Percentiles rank a stretch among this genome's conserved stretches.
phyloP scores from a whole-genome alignment of 2,113 vertebrate genomes.

The Harpagus bidentatus region DNA sequence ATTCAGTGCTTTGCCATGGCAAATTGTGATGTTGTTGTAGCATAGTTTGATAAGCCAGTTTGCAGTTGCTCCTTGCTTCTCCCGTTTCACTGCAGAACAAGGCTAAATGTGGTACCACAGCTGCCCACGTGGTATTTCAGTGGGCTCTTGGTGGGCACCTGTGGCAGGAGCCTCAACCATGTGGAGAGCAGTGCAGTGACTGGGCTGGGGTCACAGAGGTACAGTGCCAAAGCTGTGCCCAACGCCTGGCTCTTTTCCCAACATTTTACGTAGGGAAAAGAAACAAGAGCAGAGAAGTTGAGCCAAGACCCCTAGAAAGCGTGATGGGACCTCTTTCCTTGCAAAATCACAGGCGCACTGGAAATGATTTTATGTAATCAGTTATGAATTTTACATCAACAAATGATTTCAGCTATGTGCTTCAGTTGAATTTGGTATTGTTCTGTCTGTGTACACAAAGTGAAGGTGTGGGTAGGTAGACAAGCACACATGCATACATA shows the following conservation, averaged over 20 bases:
- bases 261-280: background rate
- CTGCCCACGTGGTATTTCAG: background rate
- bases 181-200: background rate
- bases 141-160: background rate
- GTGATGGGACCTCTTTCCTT: background rate
- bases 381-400: background rate
- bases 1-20: background rate
- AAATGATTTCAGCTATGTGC: background rate
- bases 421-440: background rate
- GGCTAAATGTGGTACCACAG: accelerated
- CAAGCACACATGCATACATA: too few species aligned
- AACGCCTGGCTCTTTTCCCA: background rate
- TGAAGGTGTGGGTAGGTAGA: background rate
- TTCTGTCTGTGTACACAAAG: background rate
- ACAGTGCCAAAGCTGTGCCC: accelerated
- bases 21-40: background rate
- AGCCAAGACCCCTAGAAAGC: background rate
- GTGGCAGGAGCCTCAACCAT: background rate
- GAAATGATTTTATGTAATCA: background rate
- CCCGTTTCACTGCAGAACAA: background rate
- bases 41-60: background rate
- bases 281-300: background rate
- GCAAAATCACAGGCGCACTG: background rate
- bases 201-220: background rate
- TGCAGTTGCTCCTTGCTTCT: background rate